These are phyloP conservation scores for Acipenser oxyrinchus DNA, from an alignment of 2,797 vertebrate genomes.

Conservation along the genomic window DNA sequence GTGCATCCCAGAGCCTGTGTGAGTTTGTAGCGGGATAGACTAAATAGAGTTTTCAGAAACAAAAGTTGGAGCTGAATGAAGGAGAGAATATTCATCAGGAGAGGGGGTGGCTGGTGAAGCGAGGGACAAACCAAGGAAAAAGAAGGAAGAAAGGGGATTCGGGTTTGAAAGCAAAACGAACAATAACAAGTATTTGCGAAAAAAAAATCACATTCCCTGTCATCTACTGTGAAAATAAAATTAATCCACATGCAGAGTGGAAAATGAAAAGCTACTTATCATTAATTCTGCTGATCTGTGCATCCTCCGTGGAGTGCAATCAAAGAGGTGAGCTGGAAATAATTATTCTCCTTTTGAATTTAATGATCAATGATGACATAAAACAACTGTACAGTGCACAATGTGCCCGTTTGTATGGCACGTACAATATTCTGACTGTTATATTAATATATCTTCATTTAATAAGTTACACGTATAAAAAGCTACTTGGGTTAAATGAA, in stretches of 20 bases:
- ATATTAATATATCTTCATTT: no score
- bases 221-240: neutral
- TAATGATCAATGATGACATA: neutral
- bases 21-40: constrained; percentile 32
- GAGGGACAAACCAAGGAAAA: neutral
- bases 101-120: constrained; percentile 17
- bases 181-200: no score
- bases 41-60: constrained; percentile 28
- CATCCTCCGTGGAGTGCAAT: constrained; percentile 43
- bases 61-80: constrained; percentile 27
- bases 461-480: no score
- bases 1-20: constrained; percentile 27
- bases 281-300: constrained; percentile 36
- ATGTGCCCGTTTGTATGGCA: no score
- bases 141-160: constrained; percentile 2
- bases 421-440: no score
- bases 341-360: constrained; percentile 20
- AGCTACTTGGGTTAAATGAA: no score
- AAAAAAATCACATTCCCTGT: constrained; percentile 4
- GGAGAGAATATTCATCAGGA: constrained; percentile 19
- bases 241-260: constrained; percentile 10
- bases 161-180: neutral
- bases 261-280: constrained; percentile 34
- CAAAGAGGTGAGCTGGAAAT: constrained; percentile 60
- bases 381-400: no score